Evolutionary conservation across 2,797 vertebrate genomes (phyloP).

Genomic region (Gymnoscopelus braueri): DNA sequence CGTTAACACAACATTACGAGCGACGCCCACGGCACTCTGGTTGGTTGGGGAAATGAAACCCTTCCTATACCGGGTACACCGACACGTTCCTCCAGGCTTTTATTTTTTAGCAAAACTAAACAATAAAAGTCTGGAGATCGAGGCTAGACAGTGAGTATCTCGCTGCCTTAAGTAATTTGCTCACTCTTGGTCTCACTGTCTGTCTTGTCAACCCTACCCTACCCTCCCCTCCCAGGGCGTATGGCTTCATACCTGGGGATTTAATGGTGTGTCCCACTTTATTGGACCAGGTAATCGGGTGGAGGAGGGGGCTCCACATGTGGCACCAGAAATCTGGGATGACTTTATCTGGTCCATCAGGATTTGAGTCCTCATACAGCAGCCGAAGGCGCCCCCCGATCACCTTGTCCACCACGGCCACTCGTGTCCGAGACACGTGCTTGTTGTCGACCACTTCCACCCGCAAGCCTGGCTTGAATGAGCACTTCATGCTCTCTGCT

Average conservation of each 20-base stretch:
- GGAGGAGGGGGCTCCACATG: constrained; percentile 92
- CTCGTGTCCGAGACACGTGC: constrained; percentile 86
- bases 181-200: neutral
- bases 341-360: constrained; percentile 78
- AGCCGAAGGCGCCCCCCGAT: constrained; percentile 90
- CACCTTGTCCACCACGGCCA: constrained; percentile 87
- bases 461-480: constrained; percentile 87
- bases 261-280: constrained; percentile 91
- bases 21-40: no score
- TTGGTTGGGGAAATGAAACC: no score
- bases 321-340: constrained; percentile 95
- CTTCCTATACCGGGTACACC: no score
- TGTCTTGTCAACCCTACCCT: neutral
- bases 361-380: constrained; percentile 87
- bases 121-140: no score
- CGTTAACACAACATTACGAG: no score
- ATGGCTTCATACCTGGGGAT: constrained; percentile 50
- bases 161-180: neutral
- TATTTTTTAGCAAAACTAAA: no score
- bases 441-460: constrained; percentile 94
- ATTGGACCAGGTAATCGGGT: constrained; percentile 92
- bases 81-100: no score
- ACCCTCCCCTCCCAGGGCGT: neutral
- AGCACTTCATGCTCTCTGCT: constrained; percentile 88
- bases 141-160: no score